Evolutionary conservation across 2,888 invertebrate species (phyloP), one percentile per base, ranked within the genome.

Genomic region (Tolmerus cingulatus): DNA sequence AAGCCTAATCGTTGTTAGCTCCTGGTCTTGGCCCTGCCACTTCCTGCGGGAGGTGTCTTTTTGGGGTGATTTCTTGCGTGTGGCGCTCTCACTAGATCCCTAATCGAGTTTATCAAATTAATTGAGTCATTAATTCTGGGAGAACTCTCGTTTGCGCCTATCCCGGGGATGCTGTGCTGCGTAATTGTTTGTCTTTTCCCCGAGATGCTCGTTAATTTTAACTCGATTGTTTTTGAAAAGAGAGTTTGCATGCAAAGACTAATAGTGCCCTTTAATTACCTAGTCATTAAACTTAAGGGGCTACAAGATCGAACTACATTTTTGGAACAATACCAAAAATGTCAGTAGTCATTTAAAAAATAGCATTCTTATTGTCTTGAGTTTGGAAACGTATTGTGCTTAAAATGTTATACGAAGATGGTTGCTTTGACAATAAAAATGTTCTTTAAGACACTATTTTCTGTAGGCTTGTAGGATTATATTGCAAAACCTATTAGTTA

Each of bases 61-160:
- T 74, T 34, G 40, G 23, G 57, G n/a, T 46, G 27, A 66, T 82
- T 82, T 57, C 37, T 57, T 66, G 82, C 34, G 46, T 40, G 23
- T 37, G 57, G 0, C 19, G 46, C n/a, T 74, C 51, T 16, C 19
- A n/a, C 27, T 74, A 46, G 27, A 46, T 74, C 74, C 46, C 74
- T 74, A 85, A 74, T 85, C 74, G 74, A 74, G 74, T 74, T 85
- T 74, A 85, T 84, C 66, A 84, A 84, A 85, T 85, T 85, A 74
- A 85, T 85, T 85, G 74, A 85, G 85, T 74, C 43, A 74, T 85
- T 85, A 85, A 74, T 46, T 85, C n/a, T 30, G 16, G 34, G 30
- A 23, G 23, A 74, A 46, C 16, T n/a, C 74, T 74, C 30, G 3
- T 46, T 85, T 34, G 19, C 5, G 66, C 23, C 12, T 66, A 23